A percentile compares a stretch with the other conserved stretches of the same genome.
Evolutionary conservation across 2,797 vertebrate genomes (phyloP).

Genomic region (Champsocephalus esox): DNA sequence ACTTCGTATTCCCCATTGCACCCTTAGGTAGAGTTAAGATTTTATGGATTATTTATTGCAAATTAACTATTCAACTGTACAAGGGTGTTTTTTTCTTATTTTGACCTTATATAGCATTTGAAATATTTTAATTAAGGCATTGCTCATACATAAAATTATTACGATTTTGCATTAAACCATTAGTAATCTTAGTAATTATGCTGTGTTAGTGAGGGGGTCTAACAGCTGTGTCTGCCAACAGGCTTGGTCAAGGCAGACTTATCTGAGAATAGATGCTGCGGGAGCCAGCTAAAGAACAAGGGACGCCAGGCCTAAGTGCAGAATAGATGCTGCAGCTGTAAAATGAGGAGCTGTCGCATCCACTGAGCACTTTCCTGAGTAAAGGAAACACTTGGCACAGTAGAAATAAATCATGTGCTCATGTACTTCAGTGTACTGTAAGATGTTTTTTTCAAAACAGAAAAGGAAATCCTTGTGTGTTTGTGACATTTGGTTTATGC

Average conservation of each 20-base stretch:
- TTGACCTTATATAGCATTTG: slow-evolving; percentile 34
- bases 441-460: slow-evolving; percentile 71
- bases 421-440: slow-evolving; percentile 58
- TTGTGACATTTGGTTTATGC: slow-evolving; percentile 24
- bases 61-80: slow-evolving; percentile 4
- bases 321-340: slow-evolving; percentile 82
- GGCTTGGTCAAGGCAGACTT: slow-evolving; percentile 67
- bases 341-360: slow-evolving; percentile 82
- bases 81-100: slow-evolving; percentile 13
- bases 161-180: slow-evolving; percentile 67
- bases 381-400: slow-evolving; percentile 82
- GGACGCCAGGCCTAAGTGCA: slow-evolving; percentile 71
- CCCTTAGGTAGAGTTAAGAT: slow-evolving; percentile 30
- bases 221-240: slow-evolving; percentile 67
- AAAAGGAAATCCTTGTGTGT: slow-evolving; percentile 38
- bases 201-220: slow-evolving; percentile 44
- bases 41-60: slow-evolving; percentile 40
- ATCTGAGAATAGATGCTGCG: slow-evolving; percentile 74
- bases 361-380: slow-evolving; percentile 73
- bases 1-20: slow-evolving; percentile 44
- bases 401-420: slow-evolving; percentile 83
- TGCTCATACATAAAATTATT: slow-evolving; percentile 49
- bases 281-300: slow-evolving; percentile 73
- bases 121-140: slow-evolving; percentile 52
- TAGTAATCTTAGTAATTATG: slow-evolving; percentile 61